A percentile compares a stretch with the other conserved stretches of the same genome.
phyloP scores from a whole-genome alignment of 92 coral and sea anemone genomes.

The Phymanthus crucifer region DNA sequence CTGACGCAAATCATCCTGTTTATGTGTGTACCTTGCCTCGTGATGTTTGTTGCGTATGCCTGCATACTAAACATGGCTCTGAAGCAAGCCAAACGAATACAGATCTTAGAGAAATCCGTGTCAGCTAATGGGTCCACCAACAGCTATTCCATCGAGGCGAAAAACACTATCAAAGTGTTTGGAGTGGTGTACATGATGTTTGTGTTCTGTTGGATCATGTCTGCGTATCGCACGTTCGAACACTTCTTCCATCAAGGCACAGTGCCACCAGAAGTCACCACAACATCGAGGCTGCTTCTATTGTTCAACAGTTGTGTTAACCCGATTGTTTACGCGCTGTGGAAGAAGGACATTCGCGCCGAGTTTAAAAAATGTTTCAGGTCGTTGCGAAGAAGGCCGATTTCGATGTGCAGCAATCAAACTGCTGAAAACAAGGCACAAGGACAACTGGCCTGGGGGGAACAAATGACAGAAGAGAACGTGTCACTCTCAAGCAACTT shows the following conservation, averaged over 20 bases:
- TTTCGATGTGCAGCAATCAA: neutral
- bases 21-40: slow-evolving; percentile 72
- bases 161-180: slow-evolving; percentile 74
- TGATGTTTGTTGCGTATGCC: slow-evolving; percentile 73
- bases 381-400: slow-evolving; percentile 2
- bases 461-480: slow-evolving; percentile 12
- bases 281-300: slow-evolving; percentile 64
- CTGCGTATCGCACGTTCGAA: slow-evolving; percentile 71
- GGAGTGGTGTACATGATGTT: slow-evolving; percentile 74
- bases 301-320: slow-evolving; percentile 74
- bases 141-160: slow-evolving; percentile 60
- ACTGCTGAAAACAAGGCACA: slow-evolving; percentile 2
- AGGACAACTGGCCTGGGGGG: slow-evolving; percentile 8
- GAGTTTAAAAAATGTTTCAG: slow-evolving; percentile 49
- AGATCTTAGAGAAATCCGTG: slow-evolving; percentile 47
- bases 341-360: slow-evolving; percentile 74
- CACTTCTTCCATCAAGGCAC: slow-evolving; percentile 51
- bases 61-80: slow-evolving; percentile 65
- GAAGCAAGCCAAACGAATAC: slow-evolving; percentile 67
- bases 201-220: slow-evolving; percentile 71
- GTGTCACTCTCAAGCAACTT: slow-evolving; percentile 21
- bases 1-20: slow-evolving; percentile 73
- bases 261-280: slow-evolving; percentile 55
- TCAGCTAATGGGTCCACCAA: slow-evolving; percentile 34
- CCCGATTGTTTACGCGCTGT: slow-evolving; percentile 72